Conservation (phyloP, 2,113 vertebrate genomes). For the zebrafish (Danio rerio) region GRCz12tu NC_133191.1:3225501-3226000, state of each 20-base stretch:
- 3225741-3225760: not conserved
- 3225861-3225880: conserved; percentile 22
- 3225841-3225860: conserved; percentile 41
- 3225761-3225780: not conserved
- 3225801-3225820: conserved; percentile 20
- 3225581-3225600: too few species aligned
- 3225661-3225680: too few species aligned
- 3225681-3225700: not conserved
- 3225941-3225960: conserved; percentile 27
- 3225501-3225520: too few species aligned
- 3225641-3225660: too few species aligned
- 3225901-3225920: conserved; percentile 50
- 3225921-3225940: conserved; percentile 20
- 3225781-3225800: not conserved
- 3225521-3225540: too few species aligned
- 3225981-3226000: not conserved
- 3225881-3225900: conserved; percentile 30
- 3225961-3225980: conserved; percentile 35
- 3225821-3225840: conserved; percentile 30
- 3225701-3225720: not conserved
- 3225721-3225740: not conserved
- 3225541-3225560: too few species aligned
- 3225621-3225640: too few species aligned
- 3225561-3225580: too few species aligned
- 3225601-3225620: too few species aligned